phyloP scores from a whole-genome alignment of 2,888 invertebrate species.

The Xiphydria camelus region DNA sequence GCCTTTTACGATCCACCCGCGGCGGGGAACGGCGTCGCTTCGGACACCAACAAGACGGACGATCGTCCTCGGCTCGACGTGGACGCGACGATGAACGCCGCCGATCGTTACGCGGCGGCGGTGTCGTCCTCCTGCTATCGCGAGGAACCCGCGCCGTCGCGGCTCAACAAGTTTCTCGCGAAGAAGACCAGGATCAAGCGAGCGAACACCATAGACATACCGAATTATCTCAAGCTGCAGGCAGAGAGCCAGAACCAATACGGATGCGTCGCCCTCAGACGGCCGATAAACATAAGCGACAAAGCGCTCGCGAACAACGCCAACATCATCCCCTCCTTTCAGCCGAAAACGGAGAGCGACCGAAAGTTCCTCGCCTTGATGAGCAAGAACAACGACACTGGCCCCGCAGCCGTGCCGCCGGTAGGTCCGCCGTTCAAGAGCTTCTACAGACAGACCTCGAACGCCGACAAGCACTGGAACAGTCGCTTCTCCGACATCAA shows the following conservation, averaged over 20 bases:
- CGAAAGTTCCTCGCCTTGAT: slow-evolving; percentile 82
- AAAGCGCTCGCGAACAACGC: slow-evolving; percentile 53
- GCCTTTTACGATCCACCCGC: background rate
- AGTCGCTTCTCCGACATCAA: slow-evolving; percentile 83
- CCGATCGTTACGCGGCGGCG: too few relatives aligned
- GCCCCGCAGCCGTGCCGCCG: slow-evolving; percentile 17
- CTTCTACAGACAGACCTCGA: slow-evolving; percentile 37
- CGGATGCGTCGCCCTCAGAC: slow-evolving; percentile 59
- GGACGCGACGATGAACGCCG: too few relatives aligned
- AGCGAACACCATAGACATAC: slow-evolving; percentile 88
- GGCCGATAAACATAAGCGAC: slow-evolving; percentile 64
- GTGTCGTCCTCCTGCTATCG: too few relatives aligned
- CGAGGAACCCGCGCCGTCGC: background rate
- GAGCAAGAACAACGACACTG: slow-evolving; percentile 69
- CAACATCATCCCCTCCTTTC: slow-evolving; percentile 67
- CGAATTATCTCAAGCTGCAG: slow-evolving; percentile 61
- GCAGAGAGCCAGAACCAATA: slow-evolving; percentile 47
- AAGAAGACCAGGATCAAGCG: slow-evolving; percentile 82
- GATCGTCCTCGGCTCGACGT: too few relatives aligned
- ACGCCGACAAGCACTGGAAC: slow-evolving; percentile 70
- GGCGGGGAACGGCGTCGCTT: too few relatives aligned
- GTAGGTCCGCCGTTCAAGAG: slow-evolving; percentile 37
- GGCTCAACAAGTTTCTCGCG: slow-evolving; percentile 59
- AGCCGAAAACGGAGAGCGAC: slow-evolving; percentile 84
- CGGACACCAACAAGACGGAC: too few relatives aligned